Base-by-base conservation (phyloP, 2,797 vertebrate species). In the Bradypodion pumilum region DNA sequence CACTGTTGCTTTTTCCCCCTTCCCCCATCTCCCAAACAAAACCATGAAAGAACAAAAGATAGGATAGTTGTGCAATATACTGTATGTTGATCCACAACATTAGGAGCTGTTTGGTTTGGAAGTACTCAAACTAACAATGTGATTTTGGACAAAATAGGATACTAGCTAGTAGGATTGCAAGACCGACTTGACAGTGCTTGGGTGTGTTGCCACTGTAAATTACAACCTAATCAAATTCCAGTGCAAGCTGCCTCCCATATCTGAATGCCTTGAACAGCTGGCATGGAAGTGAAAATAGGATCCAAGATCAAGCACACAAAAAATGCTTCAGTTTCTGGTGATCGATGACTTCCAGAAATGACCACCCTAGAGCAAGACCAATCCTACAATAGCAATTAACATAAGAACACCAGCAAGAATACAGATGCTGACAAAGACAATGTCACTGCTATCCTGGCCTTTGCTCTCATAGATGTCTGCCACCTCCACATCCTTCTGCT, bases 341-440 rank as follows among this genome's bases (percentile, higher is more conserved):
- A 74, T 0, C 0, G 77, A 19, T 4, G 0, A 5, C 2, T 0
- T 35, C 35, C 46, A 29, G n/a, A 78, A 5, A 56, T 86, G 23
- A 49, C 32, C 63, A 7, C 21, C 82, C 86, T 92, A 99, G 32
- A 99, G 96, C 85, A 99, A 95, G 91, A 99, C 97, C 46, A 99
- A 95, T 93, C 98, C 98, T 81, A 99, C 93, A 32, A 99, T 97
- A 0, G 99, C 98, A 0, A 98, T 97, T 79, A 99, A 90, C 98
- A 99, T 99, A 90, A 99, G 98, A 74, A 99, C 96, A 69, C 98
- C 98, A 0, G 99, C 99, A 90, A 99, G 94, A 90, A 99, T 97
- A 88, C 99, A 99, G 90, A 99, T 98, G 88, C 98, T 98, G 89
- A 99, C 97, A 92, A 99, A 99, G 91, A 99, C 88, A 0, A 99